These are phyloP conservation scores for Ricordea florida DNA, from an alignment of 92 coral and sea anemone species.

Conservation along the genomic window DNA sequence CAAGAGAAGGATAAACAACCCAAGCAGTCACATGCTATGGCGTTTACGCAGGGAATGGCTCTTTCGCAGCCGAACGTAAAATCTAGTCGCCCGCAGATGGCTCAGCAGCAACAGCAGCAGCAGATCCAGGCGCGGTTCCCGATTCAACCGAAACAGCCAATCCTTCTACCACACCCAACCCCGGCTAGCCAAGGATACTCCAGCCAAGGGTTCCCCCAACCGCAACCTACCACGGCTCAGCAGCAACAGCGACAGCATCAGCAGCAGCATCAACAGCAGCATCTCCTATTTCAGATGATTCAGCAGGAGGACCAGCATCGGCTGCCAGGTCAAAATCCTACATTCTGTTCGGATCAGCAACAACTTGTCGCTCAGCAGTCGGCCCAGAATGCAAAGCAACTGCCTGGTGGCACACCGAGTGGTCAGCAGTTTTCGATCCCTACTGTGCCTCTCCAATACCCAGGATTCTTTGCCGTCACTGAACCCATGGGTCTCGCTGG, in stretches of 20 bases:
- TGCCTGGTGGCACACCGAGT: constrained; percentile 43
- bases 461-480: constrained; percentile 65
- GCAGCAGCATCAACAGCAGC: constrained; percentile 59
- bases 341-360: constrained; percentile 36
- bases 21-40: constrained; percentile 2
- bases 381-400: constrained; percentile 42
- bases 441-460: constrained; percentile 69
- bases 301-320: constrained; percentile 58
- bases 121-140: constrained; percentile 49
- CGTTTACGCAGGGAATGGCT: constrained; percentile 16
- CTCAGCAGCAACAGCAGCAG: constrained; percentile 30
- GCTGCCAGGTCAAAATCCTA: constrained; percentile 26
- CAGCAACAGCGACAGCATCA: constrained; percentile 51
- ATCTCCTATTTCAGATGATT: constrained; percentile 61
- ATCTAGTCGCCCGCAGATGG: constrained; percentile 20
- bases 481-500: constrained; percentile 66
- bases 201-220: constrained; percentile 41
- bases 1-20: constrained; percentile 53
- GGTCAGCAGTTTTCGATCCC: constrained; percentile 67
- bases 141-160: constrained; percentile 54
- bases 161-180: constrained; percentile 70
- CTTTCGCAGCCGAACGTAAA: constrained; percentile 21
- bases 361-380: constrained; percentile 13
- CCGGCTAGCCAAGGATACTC: constrained; percentile 33
- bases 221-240: constrained; percentile 51